Percentiles rank a stretch among this genome's conserved stretches.
phyloP scores from a whole-genome alignment of 2,113 vertebrate species.

The Electrona antarctica region DNA sequence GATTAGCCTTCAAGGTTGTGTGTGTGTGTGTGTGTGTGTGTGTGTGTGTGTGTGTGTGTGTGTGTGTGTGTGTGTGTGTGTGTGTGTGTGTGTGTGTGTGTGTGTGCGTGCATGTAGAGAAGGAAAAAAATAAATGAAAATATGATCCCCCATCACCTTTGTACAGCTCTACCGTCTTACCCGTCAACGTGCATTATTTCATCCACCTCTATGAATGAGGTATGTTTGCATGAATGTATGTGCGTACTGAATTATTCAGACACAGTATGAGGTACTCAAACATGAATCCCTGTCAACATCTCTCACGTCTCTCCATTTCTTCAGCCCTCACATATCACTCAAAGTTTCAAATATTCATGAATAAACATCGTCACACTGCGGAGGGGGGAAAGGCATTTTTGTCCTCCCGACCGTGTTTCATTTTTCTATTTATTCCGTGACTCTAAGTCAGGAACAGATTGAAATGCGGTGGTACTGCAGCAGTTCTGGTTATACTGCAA shows the following conservation, averaged over 20 bases:
- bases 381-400: neutral
- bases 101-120: neutral
- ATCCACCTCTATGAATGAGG: too few relatives aligned
- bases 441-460: slow-evolving; percentile 21
- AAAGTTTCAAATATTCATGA: slow-evolving; percentile 5
- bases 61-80: neutral
- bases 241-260: slow-evolving; percentile 24
- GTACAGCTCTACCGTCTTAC: too few relatives aligned
- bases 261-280: slow-evolving; percentile 10
- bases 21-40: too few relatives aligned
- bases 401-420: neutral
- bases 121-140: too few relatives aligned
- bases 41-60: slow-evolving; percentile 13
- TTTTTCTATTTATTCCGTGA: slow-evolving; percentile 3
- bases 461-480: slow-evolving; percentile 39
- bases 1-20: too few relatives aligned
- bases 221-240: neutral
- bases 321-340: neutral
- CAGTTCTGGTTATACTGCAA: slow-evolving; percentile 12
- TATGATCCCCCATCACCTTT: too few relatives aligned
- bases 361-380: neutral
- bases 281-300: slow-evolving; percentile 8
- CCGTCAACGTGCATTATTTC: too few relatives aligned
- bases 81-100: neutral
- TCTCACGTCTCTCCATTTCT: neutral